Evolutionary conservation across 2,113 vertebrate genomes (phyloP), one percentile per base, ranked within the genome.

Genomic region (Nibea coibor): DNA sequence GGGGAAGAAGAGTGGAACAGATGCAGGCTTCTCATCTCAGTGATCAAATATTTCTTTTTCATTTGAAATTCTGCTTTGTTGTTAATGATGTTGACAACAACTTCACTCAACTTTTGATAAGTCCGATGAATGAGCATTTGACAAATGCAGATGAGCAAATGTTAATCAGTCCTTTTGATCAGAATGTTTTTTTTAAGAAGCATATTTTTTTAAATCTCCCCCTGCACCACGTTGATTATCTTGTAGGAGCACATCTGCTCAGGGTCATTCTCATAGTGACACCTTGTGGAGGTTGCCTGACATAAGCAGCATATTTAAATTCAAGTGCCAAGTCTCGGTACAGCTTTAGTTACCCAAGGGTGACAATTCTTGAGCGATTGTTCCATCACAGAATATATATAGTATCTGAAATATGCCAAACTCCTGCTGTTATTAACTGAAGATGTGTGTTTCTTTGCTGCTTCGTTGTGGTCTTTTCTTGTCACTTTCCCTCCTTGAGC

Each of bases 1-100:
- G 66, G 87, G 89, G 88, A 63, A 89, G 69, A 87, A 78, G 73
- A 90, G 83, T 61, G 80, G 76, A 82, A 24, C 51, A 62, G 76
- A 80, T 87, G 75, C 67, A 75, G 48, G 67, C 84, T 50, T 91
- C 89, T 91, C 87, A 92, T 91, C 88, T 88, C 82, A 61, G 9
- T 83, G 74, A 92, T 91, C 81, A 92, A 92, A 91, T 90, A 81
- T 76, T 82, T 74, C 68, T 58, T 78, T 83, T 81, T 82, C 82
- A 86, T 93, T 86, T 88, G 51, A 83, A 91, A 86, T 91, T 93
- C 88, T 48, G 64, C 91, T 93, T 92, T 89, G 79, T 79, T 87
- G 88, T 89, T 91, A 88, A 91, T 90, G 84, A 90, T 87, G 87
- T 89, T 88, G 87, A 88, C 86, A 74, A 67, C 56, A 72, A 85